Percentiles rank a stretch among this genome's conserved stretches.
Evolutionary conservation across 2,113 vertebrate genomes (phyloP).

Genomic region (Pterocles gutturalis): DNA sequence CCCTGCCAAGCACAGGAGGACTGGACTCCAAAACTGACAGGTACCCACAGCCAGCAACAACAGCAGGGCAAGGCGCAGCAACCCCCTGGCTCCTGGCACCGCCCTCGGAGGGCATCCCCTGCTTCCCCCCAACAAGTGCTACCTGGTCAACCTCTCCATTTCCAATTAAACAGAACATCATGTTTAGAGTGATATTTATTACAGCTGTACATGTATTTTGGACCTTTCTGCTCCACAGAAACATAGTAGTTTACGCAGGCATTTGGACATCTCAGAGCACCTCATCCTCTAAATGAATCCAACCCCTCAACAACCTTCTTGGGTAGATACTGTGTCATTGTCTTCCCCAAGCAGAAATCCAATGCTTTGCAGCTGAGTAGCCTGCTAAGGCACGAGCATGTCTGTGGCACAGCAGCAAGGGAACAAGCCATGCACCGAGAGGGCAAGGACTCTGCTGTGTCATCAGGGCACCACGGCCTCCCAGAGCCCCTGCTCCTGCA

Average conservation of each 20-base stretch:
- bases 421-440: background rate
- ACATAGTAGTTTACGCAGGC: background rate
- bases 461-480: background rate
- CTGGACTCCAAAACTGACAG: accelerated
- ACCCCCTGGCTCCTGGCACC: background rate
- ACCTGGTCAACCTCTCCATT: background rate
- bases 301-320: background rate
- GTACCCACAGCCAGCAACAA: background rate
- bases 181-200: background rate
- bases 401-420: background rate
- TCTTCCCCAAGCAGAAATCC: background rate
- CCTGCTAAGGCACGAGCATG: accelerated
- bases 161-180: background rate
- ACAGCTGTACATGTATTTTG: background rate
- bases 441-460: background rate
- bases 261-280: background rate
- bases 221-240: background rate
- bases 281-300: background rate
- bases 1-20: accelerated
- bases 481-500: background rate
- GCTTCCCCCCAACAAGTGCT: background rate
- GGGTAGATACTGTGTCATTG: background rate
- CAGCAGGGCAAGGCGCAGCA: background rate
- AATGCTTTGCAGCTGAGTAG: background rate
- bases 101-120: background rate